Conservation (phyloP, 2,888 invertebrate species). For the Merodon equestris region DNA sequence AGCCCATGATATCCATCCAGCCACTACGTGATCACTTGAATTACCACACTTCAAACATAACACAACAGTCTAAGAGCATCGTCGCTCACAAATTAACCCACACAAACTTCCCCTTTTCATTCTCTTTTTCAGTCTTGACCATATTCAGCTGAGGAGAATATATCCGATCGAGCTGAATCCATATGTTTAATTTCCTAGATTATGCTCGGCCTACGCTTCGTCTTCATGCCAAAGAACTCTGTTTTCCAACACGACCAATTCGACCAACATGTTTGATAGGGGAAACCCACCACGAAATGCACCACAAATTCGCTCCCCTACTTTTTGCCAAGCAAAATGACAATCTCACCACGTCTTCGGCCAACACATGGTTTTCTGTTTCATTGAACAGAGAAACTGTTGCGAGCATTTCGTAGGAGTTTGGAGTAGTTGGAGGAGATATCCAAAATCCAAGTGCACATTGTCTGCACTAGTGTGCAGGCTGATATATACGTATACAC, state of each 20-base stretch:
- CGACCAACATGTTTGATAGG: slow-evolving; percentile 52
- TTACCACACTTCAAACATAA: slow-evolving; percentile 32
- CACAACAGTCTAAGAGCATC: slow-evolving; percentile 43
- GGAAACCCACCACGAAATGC: slow-evolving; percentile 39
- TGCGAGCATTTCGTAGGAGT: slow-evolving; percentile 10
- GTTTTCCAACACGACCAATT: background rate
- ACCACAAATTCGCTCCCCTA: slow-evolving; percentile 21
- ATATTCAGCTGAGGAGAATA: slow-evolving; percentile 27
- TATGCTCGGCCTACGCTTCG: too few relatives aligned
- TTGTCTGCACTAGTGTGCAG: background rate
- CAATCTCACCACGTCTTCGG: slow-evolving; percentile 41
- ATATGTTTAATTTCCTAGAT: too few relatives aligned
- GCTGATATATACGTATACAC: too few relatives aligned
- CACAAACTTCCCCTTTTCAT: background rate
- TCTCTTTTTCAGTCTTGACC: slow-evolving; percentile 1
- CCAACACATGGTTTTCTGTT: slow-evolving; percentile 51
- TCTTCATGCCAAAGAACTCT: too few relatives aligned
- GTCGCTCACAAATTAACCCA: background rate
- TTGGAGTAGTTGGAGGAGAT: slow-evolving; percentile 30
- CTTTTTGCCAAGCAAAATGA: slow-evolving; percentile 15
- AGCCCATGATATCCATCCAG: too few relatives aligned
- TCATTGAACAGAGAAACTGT: slow-evolving; percentile 60
- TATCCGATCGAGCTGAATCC: too few relatives aligned
- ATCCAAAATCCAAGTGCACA: slow-evolving; percentile 34
- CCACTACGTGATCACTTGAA: background rate